Conservation (phyloP, 2,113 vertebrate genomes). For the Euleptes europaea region DNA sequence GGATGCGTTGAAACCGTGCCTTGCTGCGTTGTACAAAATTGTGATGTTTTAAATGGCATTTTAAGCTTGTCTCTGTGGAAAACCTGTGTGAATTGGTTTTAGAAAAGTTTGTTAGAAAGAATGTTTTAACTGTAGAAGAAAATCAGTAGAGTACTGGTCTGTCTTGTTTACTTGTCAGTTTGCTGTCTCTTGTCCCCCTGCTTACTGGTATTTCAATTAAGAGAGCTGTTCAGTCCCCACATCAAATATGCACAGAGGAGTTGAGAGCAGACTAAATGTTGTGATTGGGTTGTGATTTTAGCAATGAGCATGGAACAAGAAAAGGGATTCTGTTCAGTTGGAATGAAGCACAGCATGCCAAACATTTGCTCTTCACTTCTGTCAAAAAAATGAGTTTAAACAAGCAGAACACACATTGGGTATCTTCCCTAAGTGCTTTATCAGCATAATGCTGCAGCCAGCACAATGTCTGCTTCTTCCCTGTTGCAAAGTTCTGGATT, state of each 20-base stretch:
- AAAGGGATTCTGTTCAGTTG: neutral
- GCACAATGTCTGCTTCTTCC: neutral
- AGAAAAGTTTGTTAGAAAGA: neutral
- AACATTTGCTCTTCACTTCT: neutral
- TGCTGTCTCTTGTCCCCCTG: neutral
- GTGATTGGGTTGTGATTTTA: neutral
- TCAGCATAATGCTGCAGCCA: neutral
- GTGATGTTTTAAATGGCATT: slow-evolving; percentile 7
- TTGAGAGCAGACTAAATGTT: neutral
- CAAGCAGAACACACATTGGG: no score
- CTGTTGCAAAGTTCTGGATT: neutral
- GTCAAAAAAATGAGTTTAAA: no score
- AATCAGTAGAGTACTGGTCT: neutral
- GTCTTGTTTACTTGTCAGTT: neutral
- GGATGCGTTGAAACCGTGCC: slow-evolving; percentile 79
- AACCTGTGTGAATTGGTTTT: neutral
- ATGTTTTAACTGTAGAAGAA: neutral
- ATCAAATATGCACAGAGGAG: neutral
- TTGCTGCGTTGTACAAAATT: neutral
- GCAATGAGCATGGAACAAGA: no score
- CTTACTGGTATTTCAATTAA: neutral
- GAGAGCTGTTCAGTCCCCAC: neutral
- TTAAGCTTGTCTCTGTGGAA: neutral
- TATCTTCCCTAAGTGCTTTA: neutral
- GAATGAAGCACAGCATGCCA: neutral